Evolutionary conservation across 2,797 vertebrate species (phyloP).

Genomic region (Eremophila alpestris): DNA sequence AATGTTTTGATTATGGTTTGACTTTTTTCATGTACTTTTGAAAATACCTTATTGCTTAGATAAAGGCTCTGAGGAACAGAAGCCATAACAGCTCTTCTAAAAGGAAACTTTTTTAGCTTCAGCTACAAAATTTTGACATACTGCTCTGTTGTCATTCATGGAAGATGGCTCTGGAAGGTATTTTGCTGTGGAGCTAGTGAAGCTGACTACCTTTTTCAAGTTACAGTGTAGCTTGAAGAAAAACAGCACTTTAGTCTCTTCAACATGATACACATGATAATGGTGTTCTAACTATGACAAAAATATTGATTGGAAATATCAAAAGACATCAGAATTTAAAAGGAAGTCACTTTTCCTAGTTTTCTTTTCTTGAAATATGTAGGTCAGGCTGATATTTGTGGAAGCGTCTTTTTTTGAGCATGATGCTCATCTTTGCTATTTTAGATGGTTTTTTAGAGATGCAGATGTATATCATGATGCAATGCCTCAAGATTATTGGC

Average conservation of each 20-base stretch:
- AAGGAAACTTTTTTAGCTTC: not conserved
- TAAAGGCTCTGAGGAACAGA: not conserved
- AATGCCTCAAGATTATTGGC: not conserved
- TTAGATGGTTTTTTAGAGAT: not conserved
- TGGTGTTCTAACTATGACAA: not conserved
- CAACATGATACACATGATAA: not conserved
- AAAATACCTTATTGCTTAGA: not conserved
- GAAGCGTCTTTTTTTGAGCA: not conserved
- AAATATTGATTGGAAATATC: not conserved
- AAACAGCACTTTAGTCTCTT: not conserved
- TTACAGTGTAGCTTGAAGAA: not conserved
- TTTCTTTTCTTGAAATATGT: not conserved
- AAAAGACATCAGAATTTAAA: not conserved
- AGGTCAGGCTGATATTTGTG: not conserved
- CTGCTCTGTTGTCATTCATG: not conserved
- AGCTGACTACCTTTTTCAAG: not conserved
- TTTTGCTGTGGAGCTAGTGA: not conserved
- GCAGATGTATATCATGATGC: not conserved
- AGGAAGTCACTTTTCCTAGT: not conserved
- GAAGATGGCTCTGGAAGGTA: not conserved
- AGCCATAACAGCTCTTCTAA: accelerated
- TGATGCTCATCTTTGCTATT: not conserved
- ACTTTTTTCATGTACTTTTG: not conserved
- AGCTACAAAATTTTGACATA: not conserved
- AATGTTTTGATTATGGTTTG: not conserved